Evolutionary conservation across 2,888 invertebrate genomes (phyloP).

Genomic region (Lasioglossum lativentre): DNA sequence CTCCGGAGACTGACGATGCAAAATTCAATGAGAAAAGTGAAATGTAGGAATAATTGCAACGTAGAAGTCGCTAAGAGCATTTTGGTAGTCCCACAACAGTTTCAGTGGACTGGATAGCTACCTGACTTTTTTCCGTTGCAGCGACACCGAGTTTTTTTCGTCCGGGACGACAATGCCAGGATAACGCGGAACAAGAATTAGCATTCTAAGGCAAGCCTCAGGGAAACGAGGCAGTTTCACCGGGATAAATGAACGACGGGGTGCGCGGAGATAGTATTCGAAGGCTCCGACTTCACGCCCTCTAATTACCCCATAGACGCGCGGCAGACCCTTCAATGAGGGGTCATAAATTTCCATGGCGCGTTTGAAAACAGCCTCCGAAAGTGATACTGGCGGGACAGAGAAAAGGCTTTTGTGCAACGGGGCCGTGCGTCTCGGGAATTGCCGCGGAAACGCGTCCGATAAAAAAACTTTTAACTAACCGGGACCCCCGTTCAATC

Average conservation of each 20-base stretch:
- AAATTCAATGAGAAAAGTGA: not conserved
- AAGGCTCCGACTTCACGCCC: constrained; percentile 78
- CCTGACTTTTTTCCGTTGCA: not conserved
- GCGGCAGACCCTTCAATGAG: constrained; percentile 75
- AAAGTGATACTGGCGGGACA: constrained; percentile 71
- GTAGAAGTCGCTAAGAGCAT: not conserved
- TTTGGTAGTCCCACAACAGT: not conserved
- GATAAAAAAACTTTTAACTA: constrained; percentile 33
- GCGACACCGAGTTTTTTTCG: not conserved
- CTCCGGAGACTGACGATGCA: constrained; percentile 1
- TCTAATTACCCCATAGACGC: constrained; percentile 83
- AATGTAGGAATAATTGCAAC: not conserved
- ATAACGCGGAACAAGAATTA: constrained; percentile 24
- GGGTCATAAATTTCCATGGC: constrained; percentile 76
- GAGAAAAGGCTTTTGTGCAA: constrained; percentile 48
- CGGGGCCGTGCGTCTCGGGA: constrained; percentile 35
- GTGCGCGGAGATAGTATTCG: constrained; percentile 76
- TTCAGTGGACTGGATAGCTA: not conserved
- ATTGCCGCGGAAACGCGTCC: constrained; percentile 27
- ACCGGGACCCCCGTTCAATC: constrained; percentile 21
- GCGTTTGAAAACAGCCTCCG: constrained; percentile 76
- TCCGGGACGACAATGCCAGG: not conserved
- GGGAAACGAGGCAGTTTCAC: constrained; percentile 68
- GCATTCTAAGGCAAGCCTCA: constrained; percentile 15
- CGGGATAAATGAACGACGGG: constrained; percentile 72